Percentiles rank a stretch among this genome's conserved stretches.
Conservation (phyloP, 2,888 invertebrate species). For the Nycteola revayana region DNA sequence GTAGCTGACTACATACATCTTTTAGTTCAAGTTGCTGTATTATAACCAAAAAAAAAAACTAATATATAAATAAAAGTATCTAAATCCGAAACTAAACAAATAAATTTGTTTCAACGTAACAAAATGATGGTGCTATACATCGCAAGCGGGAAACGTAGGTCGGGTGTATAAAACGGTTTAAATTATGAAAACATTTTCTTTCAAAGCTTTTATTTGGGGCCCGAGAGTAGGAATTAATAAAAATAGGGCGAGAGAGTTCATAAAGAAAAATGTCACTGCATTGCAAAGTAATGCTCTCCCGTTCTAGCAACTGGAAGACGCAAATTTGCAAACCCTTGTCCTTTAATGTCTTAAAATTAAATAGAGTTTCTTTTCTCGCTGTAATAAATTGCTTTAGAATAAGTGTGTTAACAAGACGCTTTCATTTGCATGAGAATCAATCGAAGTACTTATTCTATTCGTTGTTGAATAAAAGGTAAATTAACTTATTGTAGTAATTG, state of each 20-base stretch:
- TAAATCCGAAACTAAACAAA: too few species aligned
- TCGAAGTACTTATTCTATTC: too few species aligned
- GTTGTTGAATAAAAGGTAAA: too few species aligned
- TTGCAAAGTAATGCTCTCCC: conserved; percentile 62
- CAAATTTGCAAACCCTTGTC: conserved; percentile 28
- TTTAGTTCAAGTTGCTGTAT: too few species aligned
- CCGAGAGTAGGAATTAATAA: conserved; percentile 63
- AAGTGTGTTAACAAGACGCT: neutral
- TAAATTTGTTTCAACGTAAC: neutral
- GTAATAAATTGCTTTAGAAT: conserved; percentile 4
- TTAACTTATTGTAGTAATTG: too few species aligned
- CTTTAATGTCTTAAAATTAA: conserved; percentile 18
- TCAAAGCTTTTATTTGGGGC: conserved; percentile 52
- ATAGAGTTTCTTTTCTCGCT: conserved; percentile 5
- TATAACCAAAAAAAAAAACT: too few species aligned
- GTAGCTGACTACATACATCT: too few species aligned
- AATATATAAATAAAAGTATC: too few species aligned
- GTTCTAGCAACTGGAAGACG: conserved; percentile 36
- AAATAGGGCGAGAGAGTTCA: conserved; percentile 61
- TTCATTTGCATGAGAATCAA: too few species aligned
- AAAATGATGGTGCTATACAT: conserved; percentile 1
- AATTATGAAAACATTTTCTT: conserved; percentile 50
- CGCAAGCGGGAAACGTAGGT: conserved; percentile 10
- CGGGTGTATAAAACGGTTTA: conserved; percentile 16
- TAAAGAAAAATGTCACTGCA: conserved; percentile 75